A percentile compares a stretch with the other conserved stretches of the same genome.
Evolutionary conservation across 1,140 invertebrate species (phyloP).

Genomic region (Thaumetopoea pityocampa): DNA sequence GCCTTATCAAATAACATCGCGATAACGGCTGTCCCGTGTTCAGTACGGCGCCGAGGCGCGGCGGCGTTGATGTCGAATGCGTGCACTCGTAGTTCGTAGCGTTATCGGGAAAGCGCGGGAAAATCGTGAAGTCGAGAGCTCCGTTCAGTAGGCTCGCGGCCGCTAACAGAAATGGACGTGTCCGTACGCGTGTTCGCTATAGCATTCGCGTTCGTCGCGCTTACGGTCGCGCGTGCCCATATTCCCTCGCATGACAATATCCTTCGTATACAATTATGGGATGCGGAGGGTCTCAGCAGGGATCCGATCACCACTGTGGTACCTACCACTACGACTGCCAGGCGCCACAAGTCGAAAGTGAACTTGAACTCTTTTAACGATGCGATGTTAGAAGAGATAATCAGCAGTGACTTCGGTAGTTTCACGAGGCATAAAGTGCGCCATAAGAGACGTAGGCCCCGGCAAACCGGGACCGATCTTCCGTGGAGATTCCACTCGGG

Average conservation of each 20-base stretch:
- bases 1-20: slow-evolving; percentile 42
- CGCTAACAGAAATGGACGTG: slow-evolving; percentile 56
- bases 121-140: slow-evolving; percentile 35
- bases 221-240: slow-evolving; percentile 55
- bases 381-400: slow-evolving; percentile 62
- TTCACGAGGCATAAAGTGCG: slow-evolving; percentile 61
- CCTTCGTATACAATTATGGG: slow-evolving; percentile 64
- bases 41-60: slow-evolving; percentile 28
- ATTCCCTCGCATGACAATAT: slow-evolving; percentile 64
- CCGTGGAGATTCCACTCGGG: slow-evolving; percentile 64
- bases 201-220: slow-evolving; percentile 45
- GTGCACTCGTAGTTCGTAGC: slow-evolving; percentile 41
- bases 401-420: slow-evolving; percentile 43
- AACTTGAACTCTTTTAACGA: slow-evolving; percentile 55
- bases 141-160: slow-evolving; percentile 60
- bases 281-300: slow-evolving; percentile 56
- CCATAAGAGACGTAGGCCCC: slow-evolving; percentile 56
- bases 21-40: slow-evolving; percentile 38
- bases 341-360: slow-evolving; percentile 50
- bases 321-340: slow-evolving; percentile 19
- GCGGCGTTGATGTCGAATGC: slow-evolving; percentile 47
- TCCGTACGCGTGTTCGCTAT: slow-evolving; percentile 40
- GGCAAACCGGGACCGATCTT: slow-evolving; percentile 50
- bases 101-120: slow-evolving; percentile 70
- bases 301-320: slow-evolving; percentile 39